Evolutionary conservation across 2,797 vertebrate genomes (phyloP).

Genomic region (Crotalus adamanteus): DNA sequence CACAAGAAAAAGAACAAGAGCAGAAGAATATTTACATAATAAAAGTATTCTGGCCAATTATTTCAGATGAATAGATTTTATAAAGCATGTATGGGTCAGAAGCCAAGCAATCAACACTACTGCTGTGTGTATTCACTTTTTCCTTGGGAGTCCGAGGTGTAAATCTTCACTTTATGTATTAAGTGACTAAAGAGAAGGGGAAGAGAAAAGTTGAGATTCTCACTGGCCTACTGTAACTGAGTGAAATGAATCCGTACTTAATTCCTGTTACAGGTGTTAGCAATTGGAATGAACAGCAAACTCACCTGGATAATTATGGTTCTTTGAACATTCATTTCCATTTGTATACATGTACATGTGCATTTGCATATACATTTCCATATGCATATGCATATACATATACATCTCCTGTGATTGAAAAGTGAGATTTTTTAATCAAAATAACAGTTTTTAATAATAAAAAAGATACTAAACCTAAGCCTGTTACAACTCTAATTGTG

Average conservation of each 20-base stretch:
- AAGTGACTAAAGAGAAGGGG: background rate
- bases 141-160: background rate
- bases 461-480: background rate
- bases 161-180: background rate
- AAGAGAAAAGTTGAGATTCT: background rate
- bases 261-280: background rate
- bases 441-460: background rate
- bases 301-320: background rate
- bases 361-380: background rate
- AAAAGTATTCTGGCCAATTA: background rate
- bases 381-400: background rate
- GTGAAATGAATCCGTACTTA: slow-evolving; percentile 19
- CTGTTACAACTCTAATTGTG: slow-evolving; percentile 14
- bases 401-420: slow-evolving; percentile 4
- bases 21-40: background rate
- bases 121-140: background rate
- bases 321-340: slow-evolving; percentile 6
- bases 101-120: background rate
- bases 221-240: slow-evolving; percentile 8
- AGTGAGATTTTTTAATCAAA: background rate
- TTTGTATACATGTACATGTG: slow-evolving; percentile 1
- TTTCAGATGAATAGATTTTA: background rate
- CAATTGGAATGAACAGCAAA: background rate
- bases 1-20: background rate
- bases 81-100: background rate